Conservation (phyloP, 2,797 vertebrate genomes). For the Microctenopoma steveboyesi region DNA sequence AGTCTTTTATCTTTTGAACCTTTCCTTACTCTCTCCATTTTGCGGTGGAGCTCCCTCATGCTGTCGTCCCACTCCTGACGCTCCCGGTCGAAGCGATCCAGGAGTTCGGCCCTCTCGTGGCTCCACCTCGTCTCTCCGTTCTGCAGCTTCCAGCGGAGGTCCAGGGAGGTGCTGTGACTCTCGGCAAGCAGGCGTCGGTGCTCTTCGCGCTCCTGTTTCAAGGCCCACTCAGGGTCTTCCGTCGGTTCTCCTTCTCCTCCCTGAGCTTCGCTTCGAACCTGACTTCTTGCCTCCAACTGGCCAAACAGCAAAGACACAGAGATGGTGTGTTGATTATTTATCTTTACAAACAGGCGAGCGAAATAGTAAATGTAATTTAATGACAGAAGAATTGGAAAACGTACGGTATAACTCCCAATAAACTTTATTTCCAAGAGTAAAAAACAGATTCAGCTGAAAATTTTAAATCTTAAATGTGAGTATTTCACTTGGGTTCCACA, state of each 20-base stretch:
- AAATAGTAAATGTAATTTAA: background rate
- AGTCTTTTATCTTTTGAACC: background rate
- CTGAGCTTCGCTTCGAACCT: conserved; percentile 58
- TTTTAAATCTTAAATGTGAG: too few relatives aligned
- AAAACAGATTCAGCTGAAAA: too few relatives aligned
- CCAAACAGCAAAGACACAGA: conserved; percentile 15
- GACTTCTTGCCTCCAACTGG: conserved; percentile 57
- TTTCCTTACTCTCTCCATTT: conserved; percentile 83
- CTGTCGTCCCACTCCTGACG: conserved; percentile 90
- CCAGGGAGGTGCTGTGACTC: conserved; percentile 89
- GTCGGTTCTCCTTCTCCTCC: conserved; percentile 51
- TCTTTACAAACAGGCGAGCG: background rate
- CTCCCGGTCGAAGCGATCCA: conserved; percentile 88
- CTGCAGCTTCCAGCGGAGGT: conserved; percentile 94
- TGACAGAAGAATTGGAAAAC: too few relatives aligned
- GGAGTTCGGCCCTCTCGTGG: conserved; percentile 89
- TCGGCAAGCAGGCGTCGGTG: conserved; percentile 91
- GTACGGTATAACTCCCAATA: too few relatives aligned
- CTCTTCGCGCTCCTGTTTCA: conserved; percentile 85
- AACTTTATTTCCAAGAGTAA: too few relatives aligned
- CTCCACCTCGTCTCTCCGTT: conserved; percentile 93
- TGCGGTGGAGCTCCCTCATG: conserved; percentile 87
- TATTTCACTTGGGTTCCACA: too few relatives aligned
- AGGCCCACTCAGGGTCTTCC: conserved; percentile 36
- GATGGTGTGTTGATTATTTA: background rate